These are phyloP conservation scores for Eupithecia abbreviata DNA, from an alignment of 2,888 invertebrate genomes.

Conservation along the genomic window DNA sequence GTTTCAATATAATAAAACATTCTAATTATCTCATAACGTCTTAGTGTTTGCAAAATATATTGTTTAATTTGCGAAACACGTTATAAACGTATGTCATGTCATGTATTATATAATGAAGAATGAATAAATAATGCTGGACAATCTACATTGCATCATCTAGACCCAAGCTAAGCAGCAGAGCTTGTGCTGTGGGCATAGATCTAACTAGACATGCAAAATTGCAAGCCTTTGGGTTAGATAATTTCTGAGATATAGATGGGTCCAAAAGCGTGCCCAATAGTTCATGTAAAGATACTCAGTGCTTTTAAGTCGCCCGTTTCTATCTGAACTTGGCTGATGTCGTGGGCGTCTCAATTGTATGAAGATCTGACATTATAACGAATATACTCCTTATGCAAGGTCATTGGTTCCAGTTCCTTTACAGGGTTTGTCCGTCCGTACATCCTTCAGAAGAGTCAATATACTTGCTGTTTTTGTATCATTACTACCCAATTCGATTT, in stretches of 20 bases:
- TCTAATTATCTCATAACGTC: constrained; percentile 8
- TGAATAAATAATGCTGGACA: too few relatives aligned
- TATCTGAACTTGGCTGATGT: too few relatives aligned
- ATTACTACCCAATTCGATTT: not conserved
- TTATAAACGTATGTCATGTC: not conserved
- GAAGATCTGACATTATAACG: not conserved
- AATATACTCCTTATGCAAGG: not conserved
- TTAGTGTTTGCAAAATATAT: constrained; percentile 6
- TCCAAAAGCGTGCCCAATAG: too few relatives aligned
- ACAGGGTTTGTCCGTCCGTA: not conserved
- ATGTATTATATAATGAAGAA: not conserved
- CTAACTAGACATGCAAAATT: too few relatives aligned
- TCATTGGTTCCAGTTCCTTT: not conserved
- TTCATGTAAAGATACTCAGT: too few relatives aligned
- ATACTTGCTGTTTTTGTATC: not conserved
- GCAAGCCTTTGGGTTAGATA: too few relatives aligned
- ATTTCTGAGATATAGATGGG: too few relatives aligned
- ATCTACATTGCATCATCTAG: too few relatives aligned
- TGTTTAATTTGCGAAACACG: constrained; percentile 5
- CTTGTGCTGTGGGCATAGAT: too few relatives aligned
- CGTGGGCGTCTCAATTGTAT: not conserved
- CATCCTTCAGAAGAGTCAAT: constrained; percentile 8
- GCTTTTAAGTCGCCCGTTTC: too few relatives aligned
- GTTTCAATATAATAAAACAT: constrained; percentile 10
- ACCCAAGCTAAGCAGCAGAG: too few relatives aligned